Evolutionary conservation across 2,888 invertebrate genomes (phyloP), one percentile per base, ranked within the genome.

Genomic region (Scaptomyza polygonia): DNA sequence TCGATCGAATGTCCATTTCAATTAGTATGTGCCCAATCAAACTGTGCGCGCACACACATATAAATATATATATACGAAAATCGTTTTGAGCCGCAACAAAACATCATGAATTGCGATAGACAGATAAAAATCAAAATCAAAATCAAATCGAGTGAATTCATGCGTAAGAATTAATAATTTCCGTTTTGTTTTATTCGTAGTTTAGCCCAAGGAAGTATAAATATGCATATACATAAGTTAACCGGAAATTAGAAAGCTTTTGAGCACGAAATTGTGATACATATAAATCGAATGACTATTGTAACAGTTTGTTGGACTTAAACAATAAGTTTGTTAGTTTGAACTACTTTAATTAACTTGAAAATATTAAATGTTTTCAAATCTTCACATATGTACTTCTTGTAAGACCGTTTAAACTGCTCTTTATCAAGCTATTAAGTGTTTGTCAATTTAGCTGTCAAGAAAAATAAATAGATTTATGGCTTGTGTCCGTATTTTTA

Each of bases 111-210:
- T 61, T 69, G 72, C 59, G 39, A 68, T 47, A 49, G 51, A 75
- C 58, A 77, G 79, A 86, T 72, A 72, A 72, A 79, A 74, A 77
- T 67, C 78, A 86, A 87, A 74, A 77, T 67, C 78, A 86, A 87
- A 83, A 84, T 77, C 71, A 82, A 82, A 88, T 86, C 72, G 75
- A 88, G 84, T 66, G 88, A 80, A 84, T 71, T 88, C 76, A 72
- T 74, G 84, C 75, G 84, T 72, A 72, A 83, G 83, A 86, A 79
- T 86, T 86, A 83, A 86, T 84, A 75, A 86, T 86, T 82, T 88
- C 88, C 84, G 86, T 67, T 75, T 57, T 62, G 40, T 68, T 72
- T 66, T 58, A 65, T 61, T 53, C 8, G 40, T 25, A 53, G 40
- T 27, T 58, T 62, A 55, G 57, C 44, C 16, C 47, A 49, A 57